A percentile compares a stretch with the other conserved stretches of the same genome.
These are phyloP conservation scores for Sisor rabdophorus DNA, from an alignment of 2,113 vertebrate species.

Conservation along the genomic window DNA sequence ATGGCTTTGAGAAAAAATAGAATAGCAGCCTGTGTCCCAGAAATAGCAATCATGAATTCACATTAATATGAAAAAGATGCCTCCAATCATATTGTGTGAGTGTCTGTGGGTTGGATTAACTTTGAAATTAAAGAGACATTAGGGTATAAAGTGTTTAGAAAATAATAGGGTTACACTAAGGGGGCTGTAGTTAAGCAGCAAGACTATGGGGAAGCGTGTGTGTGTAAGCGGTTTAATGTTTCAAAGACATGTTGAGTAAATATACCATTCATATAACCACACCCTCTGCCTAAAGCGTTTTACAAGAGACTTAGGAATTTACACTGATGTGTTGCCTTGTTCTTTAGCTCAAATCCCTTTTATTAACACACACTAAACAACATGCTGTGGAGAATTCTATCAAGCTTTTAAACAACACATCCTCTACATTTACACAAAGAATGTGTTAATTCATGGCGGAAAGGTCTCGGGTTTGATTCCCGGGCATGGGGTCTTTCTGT, in stretches of 20 bases:
- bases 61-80: neutral
- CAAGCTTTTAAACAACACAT: slow-evolving; percentile 8
- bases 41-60: slow-evolving; percentile 12
- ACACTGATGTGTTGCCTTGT: slow-evolving; percentile 47
- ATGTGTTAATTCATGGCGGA: too few relatives aligned
- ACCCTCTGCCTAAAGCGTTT: slow-evolving; percentile 48
- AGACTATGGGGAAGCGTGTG: slow-evolving; percentile 4
- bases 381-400: neutral
- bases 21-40: slow-evolving; percentile 8
- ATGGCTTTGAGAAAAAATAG: slow-evolving; percentile 7
- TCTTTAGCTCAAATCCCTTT: slow-evolving; percentile 17
- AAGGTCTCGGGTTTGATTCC: too few relatives aligned
- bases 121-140: slow-evolving; percentile 16
- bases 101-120: neutral
- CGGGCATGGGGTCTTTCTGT: too few relatives aligned
- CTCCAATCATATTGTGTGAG: neutral
- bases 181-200: slow-evolving; percentile 15
- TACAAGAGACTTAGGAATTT: slow-evolving; percentile 59
- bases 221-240: slow-evolving; percentile 27
- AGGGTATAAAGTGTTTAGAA: slow-evolving; percentile 26
- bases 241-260: slow-evolving; percentile 58
- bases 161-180: slow-evolving; percentile 21
- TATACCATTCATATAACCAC: slow-evolving; percentile 59
- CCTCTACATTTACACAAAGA: neutral
- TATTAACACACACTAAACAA: slow-evolving; percentile 15